Percentiles rank a stretch among this genome's conserved stretches.
These are phyloP conservation scores for Eupelmus urozonus DNA, from an alignment of 2,888 invertebrate species.

Conservation along the genomic window DNA sequence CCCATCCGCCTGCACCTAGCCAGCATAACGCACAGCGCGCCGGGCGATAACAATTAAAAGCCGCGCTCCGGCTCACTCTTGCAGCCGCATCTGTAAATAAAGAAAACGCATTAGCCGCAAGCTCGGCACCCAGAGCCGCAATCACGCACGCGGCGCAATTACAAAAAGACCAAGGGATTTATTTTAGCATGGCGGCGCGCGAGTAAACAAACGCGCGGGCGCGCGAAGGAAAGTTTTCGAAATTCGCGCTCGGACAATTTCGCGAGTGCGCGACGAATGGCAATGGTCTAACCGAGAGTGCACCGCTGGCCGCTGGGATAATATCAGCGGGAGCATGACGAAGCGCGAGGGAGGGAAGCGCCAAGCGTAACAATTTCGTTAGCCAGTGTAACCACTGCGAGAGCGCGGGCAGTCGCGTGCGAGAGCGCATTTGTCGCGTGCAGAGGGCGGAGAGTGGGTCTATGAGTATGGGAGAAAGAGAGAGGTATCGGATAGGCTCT, in stretches of 20 bases:
- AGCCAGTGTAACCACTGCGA: background rate
- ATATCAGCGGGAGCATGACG: constrained; percentile 11
- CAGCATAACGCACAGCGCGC: constrained; percentile 34
- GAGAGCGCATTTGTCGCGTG: background rate
- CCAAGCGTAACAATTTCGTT: constrained; percentile 31
- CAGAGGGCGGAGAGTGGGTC: background rate
- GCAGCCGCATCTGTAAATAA: constrained; percentile 36
- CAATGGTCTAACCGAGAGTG: background rate
- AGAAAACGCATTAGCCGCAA: constrained; percentile 34
- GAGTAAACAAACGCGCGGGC: constrained; percentile 29
- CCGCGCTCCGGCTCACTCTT: background rate
- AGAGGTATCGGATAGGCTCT: background rate
- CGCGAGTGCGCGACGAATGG: constrained; percentile 16
- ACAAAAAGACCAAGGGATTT: constrained; percentile 33
- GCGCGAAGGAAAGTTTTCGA: constrained; percentile 31
- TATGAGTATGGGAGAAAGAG: background rate
- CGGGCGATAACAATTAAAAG: constrained; percentile 46
- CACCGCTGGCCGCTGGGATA: background rate
- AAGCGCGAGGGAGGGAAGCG: background rate
- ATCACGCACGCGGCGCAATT: constrained; percentile 27
- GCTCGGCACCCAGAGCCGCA: background rate
- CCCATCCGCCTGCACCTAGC: constrained; percentile 18
- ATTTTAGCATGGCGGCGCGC: constrained; percentile 19
- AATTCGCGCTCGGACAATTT: constrained; percentile 38
- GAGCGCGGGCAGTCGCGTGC: background rate